Base-by-base conservation (phyloP, 2,797 vertebrate genomes). In the Nannoperca australis region DNA sequence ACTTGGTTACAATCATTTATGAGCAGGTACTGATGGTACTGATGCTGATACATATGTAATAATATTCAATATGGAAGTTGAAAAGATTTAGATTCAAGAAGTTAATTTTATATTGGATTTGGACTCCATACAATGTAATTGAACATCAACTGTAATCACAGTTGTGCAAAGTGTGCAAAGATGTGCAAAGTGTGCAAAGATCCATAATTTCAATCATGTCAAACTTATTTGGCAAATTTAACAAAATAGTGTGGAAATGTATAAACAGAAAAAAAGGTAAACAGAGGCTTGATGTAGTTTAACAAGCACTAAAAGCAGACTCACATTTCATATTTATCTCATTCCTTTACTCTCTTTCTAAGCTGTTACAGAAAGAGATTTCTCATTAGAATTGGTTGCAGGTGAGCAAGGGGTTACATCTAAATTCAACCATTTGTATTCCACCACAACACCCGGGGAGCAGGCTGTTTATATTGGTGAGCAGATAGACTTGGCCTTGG, bases 381-480 rank as follows among this genome's bases (percentile, higher is more conserved):
- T 84, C 87, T 91, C 85, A 84, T 93, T 87, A 87, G 67, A 87
- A 51, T 67, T 50, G 67, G 69, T 66, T 81, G 88, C 85, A 87
- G 91, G 91, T 92, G 88, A 88, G 76, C 49, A 30, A 70, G 73
- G 79, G 87, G 86, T 90, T 81, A 92, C 88, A 85, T 91, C 85
- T 84, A 90, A 91, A 92, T 90, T 81, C 86, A 44, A 18, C 75
- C 84, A 92, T 93, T 91, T 89, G 84, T 93, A 93, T 93, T 93
- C 91, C 64, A 71, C 17, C 49, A 5, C 55, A 59, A 72, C 81
- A 70, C 73, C 61, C 38, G 1, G 45, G 47, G 75, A 88, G 84
- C 75, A 61, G 49, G 58, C 74, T 81, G 84, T 86, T 91, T 85
- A 76, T 89, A 84, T 81, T 89, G 90, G 93, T 86, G 87, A 91